These are phyloP conservation scores for Antennarius maculatus DNA, from an alignment of 2,797 vertebrate species.

Conservation along the genomic window DNA sequence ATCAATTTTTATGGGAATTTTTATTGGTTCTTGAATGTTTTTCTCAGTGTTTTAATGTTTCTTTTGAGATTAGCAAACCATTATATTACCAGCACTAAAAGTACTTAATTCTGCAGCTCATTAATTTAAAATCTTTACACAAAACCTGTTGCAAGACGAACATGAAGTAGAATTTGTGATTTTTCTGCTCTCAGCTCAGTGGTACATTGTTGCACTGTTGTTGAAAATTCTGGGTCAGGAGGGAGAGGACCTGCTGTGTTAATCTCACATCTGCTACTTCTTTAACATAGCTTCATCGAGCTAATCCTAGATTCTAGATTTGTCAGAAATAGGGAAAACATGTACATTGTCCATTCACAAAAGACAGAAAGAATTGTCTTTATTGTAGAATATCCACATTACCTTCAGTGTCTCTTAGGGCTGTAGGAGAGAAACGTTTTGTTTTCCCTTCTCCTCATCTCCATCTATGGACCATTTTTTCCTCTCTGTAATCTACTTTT, in stretches of 20 bases:
- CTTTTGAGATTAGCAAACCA: constrained; percentile 1
- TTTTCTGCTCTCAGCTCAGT: constrained; percentile 25
- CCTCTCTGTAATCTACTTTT: too few species aligned
- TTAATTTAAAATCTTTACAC: constrained; percentile 19
- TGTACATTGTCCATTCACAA: background rate
- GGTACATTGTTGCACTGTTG: constrained; percentile 39
- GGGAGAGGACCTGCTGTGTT: constrained; percentile 43
- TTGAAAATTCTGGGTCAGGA: constrained; percentile 23
- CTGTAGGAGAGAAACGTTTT: too few species aligned
- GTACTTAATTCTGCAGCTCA: constrained; percentile 17
- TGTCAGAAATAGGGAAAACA: constrained; percentile 4
- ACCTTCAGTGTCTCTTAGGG: too few species aligned
- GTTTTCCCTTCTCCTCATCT: too few species aligned
- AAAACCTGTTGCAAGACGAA: constrained; percentile 6
- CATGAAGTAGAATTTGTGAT: constrained; percentile 6
- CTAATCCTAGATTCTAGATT: constrained; percentile 3
- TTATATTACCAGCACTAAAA: constrained; percentile 8
- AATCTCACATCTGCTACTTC: constrained; percentile 1
- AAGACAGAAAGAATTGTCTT: too few species aligned
- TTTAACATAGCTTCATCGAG: constrained; percentile 10
- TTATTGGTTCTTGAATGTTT: constrained; percentile 15
- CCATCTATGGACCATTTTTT: too few species aligned
- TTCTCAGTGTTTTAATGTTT: constrained; percentile 1
- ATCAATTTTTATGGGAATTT: constrained; percentile 9
- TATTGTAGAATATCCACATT: too few species aligned